phyloP scores from a whole-genome alignment of 2,797 vertebrate genomes.

The Coregonus sp. region DNA sequence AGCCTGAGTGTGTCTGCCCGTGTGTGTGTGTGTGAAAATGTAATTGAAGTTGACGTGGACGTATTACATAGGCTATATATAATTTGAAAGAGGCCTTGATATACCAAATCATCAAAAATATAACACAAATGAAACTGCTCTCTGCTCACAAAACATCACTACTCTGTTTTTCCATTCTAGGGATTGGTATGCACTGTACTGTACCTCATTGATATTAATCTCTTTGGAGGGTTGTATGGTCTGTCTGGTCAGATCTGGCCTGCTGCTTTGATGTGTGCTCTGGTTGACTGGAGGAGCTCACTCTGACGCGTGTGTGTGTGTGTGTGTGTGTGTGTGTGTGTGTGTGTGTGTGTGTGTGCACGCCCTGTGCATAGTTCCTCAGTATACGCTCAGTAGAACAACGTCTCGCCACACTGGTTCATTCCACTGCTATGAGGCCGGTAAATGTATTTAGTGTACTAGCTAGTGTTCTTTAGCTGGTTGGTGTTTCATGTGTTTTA shows the following conservation, averaged over 20 bases:
- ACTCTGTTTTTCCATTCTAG: background rate
- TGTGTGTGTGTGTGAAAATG: background rate
- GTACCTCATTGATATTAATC: constrained; percentile 1
- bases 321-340: background rate
- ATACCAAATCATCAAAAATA: background rate
- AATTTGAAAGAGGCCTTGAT: background rate
- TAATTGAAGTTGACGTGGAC: background rate
- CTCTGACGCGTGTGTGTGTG: background rate
- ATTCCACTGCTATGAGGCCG: background rate
- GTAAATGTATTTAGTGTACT: background rate
- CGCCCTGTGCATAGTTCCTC: constrained; percentile 12
- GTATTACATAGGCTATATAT: too few species aligned
- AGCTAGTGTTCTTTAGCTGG: background rate
- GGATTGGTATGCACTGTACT: background rate
- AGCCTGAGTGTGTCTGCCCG: too few species aligned
- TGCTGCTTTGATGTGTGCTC: background rate
- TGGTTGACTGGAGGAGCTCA: background rate
- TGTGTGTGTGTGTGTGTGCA: background rate
- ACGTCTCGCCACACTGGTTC: background rate
- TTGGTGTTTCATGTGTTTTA: background rate
- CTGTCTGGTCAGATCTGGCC: background rate
- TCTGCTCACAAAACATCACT: background rate
- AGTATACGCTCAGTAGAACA: background rate
- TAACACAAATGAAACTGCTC: background rate
- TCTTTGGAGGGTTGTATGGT: background rate